Evolutionary conservation across 1,140 invertebrate species (phyloP).

Genomic region (Carcinoscorpius rotundicauda): DNA sequence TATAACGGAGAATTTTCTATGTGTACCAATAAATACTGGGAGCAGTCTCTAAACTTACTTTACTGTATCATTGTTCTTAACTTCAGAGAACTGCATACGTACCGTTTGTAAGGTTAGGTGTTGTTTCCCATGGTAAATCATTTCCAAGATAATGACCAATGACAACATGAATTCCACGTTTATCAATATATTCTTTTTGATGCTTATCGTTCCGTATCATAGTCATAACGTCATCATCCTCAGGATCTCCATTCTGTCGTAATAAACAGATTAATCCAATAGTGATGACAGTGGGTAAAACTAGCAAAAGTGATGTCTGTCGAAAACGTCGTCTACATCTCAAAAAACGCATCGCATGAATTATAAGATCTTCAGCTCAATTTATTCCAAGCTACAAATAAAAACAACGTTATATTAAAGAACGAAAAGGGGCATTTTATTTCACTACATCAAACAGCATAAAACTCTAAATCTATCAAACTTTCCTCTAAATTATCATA

Average conservation of each 20-base stretch:
- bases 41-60: too few relatives aligned
- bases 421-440: too few relatives aligned
- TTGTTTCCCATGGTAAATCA: constrained; percentile 37
- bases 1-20: too few relatives aligned
- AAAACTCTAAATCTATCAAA: too few relatives aligned
- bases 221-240: constrained; percentile 6
- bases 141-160: constrained; percentile 72
- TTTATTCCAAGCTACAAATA: too few relatives aligned
- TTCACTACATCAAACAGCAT: too few relatives aligned
- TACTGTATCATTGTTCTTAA: background rate
- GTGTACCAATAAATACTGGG: too few relatives aligned
- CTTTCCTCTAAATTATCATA: too few relatives aligned
- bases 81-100: constrained; percentile 19
- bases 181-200: constrained; percentile 56
- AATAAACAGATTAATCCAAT: background rate
- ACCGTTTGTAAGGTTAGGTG: constrained; percentile 56
- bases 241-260: constrained; percentile 1
- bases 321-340: too few relatives aligned
- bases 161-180: constrained; percentile 52
- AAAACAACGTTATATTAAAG: too few relatives aligned
- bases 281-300: constrained; percentile 5
- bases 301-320: constrained; percentile 2
- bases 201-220: constrained; percentile 23
- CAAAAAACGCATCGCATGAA: too few relatives aligned
- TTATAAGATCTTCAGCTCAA: too few relatives aligned